phyloP scores from a whole-genome alignment of 2,113 vertebrate genomes.

The Penelope pileata region DNA sequence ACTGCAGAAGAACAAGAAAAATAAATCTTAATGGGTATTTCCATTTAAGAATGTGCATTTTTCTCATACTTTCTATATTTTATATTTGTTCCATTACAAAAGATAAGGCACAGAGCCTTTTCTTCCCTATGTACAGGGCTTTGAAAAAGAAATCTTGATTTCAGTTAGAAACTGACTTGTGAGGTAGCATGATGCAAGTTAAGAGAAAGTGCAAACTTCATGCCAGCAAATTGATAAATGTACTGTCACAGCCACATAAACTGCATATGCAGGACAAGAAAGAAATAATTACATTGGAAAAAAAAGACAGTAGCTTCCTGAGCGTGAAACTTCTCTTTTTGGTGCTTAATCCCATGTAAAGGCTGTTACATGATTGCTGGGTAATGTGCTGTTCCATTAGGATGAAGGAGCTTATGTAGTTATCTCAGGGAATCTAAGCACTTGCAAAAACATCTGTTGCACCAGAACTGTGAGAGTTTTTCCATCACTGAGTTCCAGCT shows the following conservation, averaged over 20 bases:
- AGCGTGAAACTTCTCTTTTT: constrained; percentile 3
- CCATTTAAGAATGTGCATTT: background rate
- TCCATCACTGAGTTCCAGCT: background rate
- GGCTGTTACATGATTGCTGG: background rate
- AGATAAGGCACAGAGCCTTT: background rate
- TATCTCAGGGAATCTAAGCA: background rate
- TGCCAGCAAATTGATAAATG: background rate
- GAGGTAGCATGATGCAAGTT: background rate
- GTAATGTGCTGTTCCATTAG: background rate
- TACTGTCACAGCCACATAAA: background rate
- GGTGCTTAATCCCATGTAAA: background rate
- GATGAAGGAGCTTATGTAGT: background rate
- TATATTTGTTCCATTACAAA: background rate
- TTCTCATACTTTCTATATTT: background rate
- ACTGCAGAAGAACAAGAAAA: background rate
- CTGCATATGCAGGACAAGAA: background rate
- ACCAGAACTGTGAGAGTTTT: background rate
- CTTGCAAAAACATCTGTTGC: background rate
- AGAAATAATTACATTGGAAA: background rate
- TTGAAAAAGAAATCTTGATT: background rate
- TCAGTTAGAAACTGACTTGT: background rate
- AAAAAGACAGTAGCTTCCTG: background rate
- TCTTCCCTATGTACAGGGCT: background rate
- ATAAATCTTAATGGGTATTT: background rate
- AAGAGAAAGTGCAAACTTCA: background rate